These are phyloP conservation scores for Microctonus aethiopoides DNA, from an alignment of 2,888 invertebrate genomes.

Conservation along the genomic window DNA sequence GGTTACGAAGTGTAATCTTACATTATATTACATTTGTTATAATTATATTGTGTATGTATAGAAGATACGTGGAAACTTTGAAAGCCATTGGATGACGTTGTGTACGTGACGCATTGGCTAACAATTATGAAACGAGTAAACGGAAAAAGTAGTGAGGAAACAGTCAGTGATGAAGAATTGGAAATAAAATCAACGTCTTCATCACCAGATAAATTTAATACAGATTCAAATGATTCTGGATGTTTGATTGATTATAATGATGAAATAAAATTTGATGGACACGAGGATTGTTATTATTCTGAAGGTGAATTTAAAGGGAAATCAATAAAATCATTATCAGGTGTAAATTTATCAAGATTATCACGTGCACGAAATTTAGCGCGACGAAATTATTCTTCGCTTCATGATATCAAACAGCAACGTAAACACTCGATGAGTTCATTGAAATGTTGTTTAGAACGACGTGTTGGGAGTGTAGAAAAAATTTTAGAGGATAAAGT, in stretches of 20 bases:
- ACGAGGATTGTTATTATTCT: neutral
- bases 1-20: neutral
- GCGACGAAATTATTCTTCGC: constrained; percentile 31
- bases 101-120: neutral
- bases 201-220: neutral
- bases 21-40: neutral
- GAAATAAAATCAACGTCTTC: neutral
- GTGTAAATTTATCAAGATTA: constrained; percentile 16
- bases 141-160: neutral
- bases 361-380: constrained; percentile 34
- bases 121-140: neutral
- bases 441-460: constrained; percentile 38
- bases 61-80: neutral
- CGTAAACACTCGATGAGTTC: constrained; percentile 34
- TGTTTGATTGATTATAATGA: neutral
- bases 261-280: neutral
- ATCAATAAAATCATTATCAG: neutral
- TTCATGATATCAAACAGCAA: neutral
- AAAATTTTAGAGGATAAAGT: constrained; percentile 43
- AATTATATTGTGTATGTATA: neutral
- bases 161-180: neutral
- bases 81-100: neutral
- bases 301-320: neutral
- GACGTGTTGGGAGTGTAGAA: constrained; percentile 42
- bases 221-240: neutral